Evolutionary conservation across 2,888 invertebrate genomes (phyloP), one percentile per base, ranked within the genome.

Genomic region (Dasypolia templi): DNA sequence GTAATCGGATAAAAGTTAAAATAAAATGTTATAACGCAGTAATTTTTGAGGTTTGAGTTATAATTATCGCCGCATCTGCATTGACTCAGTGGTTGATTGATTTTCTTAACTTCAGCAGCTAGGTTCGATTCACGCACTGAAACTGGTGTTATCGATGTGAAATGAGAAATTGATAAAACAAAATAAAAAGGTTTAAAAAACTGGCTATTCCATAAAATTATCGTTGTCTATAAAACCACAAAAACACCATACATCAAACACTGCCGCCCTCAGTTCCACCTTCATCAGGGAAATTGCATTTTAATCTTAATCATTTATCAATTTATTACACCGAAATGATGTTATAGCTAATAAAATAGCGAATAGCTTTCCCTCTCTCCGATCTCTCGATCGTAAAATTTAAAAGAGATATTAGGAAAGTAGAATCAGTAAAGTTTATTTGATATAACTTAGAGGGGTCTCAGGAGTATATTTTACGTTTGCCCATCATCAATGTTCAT

Each of bases 311-410:
- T 86, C 62, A 81, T 77, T 81, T 79, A 86, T 81, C 82, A 81
- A 81, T 85, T 82, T 85, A 82, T 72, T 78, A 76, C 59, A 29
- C 51, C 6, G 14, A 71, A 76, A 83, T 85, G 64, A 77, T 74
- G 71, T 83, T 81, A 87, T 87, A 77, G 75, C 81, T 76, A 85
- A 87, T 89, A 89, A 89, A 90, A 88, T 59, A 67, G 66, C 75
- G 72, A 71, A 81, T 76, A 81, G 69, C 78, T 74, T 69, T 49
- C 71, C 70, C 82, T 86, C 84, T 78, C n/a, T n/a, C n/a, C n/a
- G n/a, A 89, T 86, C 83, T 76, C 63, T 84, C 78, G 83, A 70
- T 82, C 85, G 86, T 91, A 91, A 91, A 91, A 87, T 87, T 87
- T 84, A 79, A 90, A 89, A 88, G 87, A 88, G 88, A 90, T 84